Evolutionary conservation across 2,797 vertebrate genomes (phyloP).

Genomic region (Gymnodraco acuticeps): DNA sequence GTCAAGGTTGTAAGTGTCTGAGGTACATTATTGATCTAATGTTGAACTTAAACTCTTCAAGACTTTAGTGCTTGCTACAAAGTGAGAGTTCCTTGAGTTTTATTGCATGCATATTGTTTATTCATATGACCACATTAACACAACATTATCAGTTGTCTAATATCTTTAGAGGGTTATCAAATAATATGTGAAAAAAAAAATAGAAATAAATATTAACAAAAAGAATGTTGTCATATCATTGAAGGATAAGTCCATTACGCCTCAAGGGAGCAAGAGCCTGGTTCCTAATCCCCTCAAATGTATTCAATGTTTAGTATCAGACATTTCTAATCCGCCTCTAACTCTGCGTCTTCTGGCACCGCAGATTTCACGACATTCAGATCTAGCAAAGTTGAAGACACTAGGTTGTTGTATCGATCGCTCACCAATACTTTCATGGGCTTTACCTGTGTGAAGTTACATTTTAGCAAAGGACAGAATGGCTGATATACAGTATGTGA

Average conservation of each 20-base stretch:
- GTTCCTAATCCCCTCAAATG: conserved; percentile 62
- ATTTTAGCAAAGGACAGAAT: not conserved
- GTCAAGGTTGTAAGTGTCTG: conserved; percentile 25
- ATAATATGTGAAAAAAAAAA: conserved; percentile 26
- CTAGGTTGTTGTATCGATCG: conserved; percentile 18
- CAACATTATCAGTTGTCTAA: not conserved
- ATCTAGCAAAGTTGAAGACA: conserved; percentile 40
- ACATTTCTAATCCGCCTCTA: conserved; percentile 61
- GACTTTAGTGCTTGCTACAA: conserved; percentile 5
- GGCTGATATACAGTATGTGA: not conserved
- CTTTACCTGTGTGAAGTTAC: conserved; percentile 2
- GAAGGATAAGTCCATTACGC: conserved; percentile 60
- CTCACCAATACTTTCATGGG: conserved; percentile 4
- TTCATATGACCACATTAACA: conserved; percentile 6
- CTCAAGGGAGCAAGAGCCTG: conserved; percentile 38
- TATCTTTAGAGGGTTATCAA: conserved; percentile 1
- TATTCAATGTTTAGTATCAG: conserved; percentile 65
- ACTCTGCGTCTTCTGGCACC: conserved; percentile 49
- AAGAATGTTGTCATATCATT: conserved; percentile 48
- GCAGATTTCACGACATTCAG: conserved; percentile 42
- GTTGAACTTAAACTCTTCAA: conserved; percentile 37
- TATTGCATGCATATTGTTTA: conserved; percentile 1
- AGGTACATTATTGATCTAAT: conserved; percentile 35
- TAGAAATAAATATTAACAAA: conserved; percentile 25
- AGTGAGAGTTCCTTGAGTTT: conserved; percentile 2